Percentiles rank a stretch among this genome's conserved stretches.
Conservation (phyloP, 2,797 vertebrate genomes). For the Hypotaenidia okinawae region DNA sequence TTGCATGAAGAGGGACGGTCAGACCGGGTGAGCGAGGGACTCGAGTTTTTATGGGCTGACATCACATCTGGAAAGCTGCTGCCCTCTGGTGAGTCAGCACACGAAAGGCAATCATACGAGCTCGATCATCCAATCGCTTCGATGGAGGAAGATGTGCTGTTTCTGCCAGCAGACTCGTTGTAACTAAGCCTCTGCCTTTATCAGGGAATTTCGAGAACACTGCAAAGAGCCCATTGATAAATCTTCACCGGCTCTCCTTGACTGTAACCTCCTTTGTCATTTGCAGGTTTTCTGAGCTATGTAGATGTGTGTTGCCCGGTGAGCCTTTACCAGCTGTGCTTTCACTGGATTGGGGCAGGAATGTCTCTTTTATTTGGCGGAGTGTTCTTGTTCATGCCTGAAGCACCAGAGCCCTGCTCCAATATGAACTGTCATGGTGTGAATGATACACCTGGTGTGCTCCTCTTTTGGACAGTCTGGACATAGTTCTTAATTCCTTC, state of each 20-base stretch:
- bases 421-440: fast-evolving
- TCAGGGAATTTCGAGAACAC: neutral
- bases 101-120: conserved; percentile 66
- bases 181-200: neutral
- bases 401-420: fast-evolving
- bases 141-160: neutral
- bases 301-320: neutral
- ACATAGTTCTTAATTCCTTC: neutral
- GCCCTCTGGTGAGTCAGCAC: conserved; percentile 76
- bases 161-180: neutral
- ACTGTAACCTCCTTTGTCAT: neutral
- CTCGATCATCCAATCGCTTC: conserved; percentile 59
- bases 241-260: neutral
- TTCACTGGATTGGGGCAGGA: neutral
- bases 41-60: conserved; percentile 70
- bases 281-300: neutral
- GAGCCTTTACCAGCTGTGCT: neutral
- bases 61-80: conserved; percentile 71
- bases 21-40: neutral
- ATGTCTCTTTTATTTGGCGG: neutral
- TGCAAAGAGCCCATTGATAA: neutral
- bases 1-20: neutral
- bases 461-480: neutral
- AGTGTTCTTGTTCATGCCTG: fast-evolving
- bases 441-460: fast-evolving